A percentile compares a stretch with the other conserved stretches of the same genome.
phyloP scores from a whole-genome alignment of 2,113 vertebrate genomes.

The Gopherus evgoodei region DNA sequence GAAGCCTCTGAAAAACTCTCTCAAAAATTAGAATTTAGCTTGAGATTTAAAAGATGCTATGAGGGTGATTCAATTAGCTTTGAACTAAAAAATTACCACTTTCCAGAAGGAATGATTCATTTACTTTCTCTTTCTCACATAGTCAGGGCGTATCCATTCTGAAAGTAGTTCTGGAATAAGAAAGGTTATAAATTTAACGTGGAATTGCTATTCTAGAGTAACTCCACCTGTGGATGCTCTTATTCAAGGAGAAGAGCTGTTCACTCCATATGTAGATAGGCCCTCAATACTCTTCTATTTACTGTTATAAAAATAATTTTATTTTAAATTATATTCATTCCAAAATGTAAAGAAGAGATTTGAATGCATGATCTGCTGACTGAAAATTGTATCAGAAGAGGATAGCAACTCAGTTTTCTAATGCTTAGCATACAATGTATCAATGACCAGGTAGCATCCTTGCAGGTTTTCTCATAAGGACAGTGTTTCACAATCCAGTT shows the following conservation, averaged over 20 bases:
- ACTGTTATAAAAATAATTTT: slow-evolving; percentile 15
- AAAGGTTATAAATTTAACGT: not conserved
- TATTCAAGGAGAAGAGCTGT: not conserved
- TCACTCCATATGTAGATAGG: not conserved
- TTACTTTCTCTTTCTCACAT: slow-evolving; percentile 17
- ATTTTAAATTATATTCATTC: not conserved
- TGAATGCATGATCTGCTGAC: not conserved
- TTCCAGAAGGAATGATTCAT: not conserved
- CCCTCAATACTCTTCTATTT: slow-evolving; percentile 29
- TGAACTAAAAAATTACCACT: not conserved
- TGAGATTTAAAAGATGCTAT: not conserved
- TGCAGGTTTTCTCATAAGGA: not conserved
- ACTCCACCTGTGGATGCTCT: not conserved
- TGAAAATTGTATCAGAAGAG: not conserved
- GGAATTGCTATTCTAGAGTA: not conserved
- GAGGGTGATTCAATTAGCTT: not conserved
- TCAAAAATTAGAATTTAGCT: not conserved
- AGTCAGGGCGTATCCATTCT: slow-evolving; percentile 16
- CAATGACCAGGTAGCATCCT: not conserved
- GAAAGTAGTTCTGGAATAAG: slow-evolving; percentile 19
- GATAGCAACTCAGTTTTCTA: slow-evolving; percentile 30
- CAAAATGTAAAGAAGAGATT: not conserved
- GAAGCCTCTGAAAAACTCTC: not conserved
- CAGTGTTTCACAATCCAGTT: slow-evolving; percentile 1
- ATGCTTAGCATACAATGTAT: slow-evolving; percentile 13